Conservation (phyloP, 1,140 invertebrate species). For the Sycophila sp. region DNA sequence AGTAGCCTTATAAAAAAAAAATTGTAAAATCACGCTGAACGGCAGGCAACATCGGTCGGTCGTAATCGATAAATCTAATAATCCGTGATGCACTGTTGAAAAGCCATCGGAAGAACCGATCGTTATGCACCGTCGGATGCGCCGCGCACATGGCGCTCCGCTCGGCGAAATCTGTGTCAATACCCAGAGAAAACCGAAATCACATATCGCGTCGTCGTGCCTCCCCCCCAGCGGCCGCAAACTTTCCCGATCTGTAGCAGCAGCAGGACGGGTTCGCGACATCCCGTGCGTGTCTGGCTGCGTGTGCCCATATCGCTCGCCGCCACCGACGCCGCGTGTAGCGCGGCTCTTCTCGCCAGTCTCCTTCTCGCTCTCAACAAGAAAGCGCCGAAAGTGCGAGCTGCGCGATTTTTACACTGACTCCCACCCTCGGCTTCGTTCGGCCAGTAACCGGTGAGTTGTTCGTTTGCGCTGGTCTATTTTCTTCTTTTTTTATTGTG, state of each 20-base stretch:
- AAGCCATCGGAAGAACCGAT: too few relatives aligned
- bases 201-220: background rate
- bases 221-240: too few relatives aligned
- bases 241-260: slow-evolving; percentile 33
- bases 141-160: background rate
- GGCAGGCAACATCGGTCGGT: too few relatives aligned
- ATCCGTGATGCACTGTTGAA: background rate
- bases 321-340: background rate
- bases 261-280: slow-evolving; percentile 9
- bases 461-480: too few relatives aligned
- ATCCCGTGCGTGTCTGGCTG: background rate
- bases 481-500: too few relatives aligned
- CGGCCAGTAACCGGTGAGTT: too few relatives aligned
- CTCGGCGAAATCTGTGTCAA: slow-evolving; percentile 24
- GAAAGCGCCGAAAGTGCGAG: slow-evolving; percentile 14
- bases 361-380: slow-evolving; percentile 36
- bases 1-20: too few relatives aligned
- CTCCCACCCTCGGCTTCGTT: too few relatives aligned
- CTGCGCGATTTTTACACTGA: too few relatives aligned
- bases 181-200: slow-evolving; percentile 11
- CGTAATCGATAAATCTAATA: too few relatives aligned
- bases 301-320: background rate
- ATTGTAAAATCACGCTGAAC: too few relatives aligned
- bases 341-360: slow-evolving; percentile 12
- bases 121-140: background rate